Conservation (phyloP, 1,140 invertebrate genomes). For the Hormaphis cornu region DNA sequence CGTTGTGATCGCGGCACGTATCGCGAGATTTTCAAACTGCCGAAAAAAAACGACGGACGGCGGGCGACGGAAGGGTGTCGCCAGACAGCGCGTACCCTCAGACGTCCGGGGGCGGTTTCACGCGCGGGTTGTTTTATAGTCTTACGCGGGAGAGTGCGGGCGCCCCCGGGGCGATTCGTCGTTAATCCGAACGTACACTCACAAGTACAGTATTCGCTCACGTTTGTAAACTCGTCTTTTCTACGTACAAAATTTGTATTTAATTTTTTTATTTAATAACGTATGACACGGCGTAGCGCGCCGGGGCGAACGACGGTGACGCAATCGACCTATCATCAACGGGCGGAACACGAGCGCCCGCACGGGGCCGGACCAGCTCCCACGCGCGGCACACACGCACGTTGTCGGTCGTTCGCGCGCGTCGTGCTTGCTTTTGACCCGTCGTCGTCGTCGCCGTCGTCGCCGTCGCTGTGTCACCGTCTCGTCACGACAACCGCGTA, state of each 20-base stretch:
- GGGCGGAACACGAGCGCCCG: slow-evolving; percentile 17
- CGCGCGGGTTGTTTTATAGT: slow-evolving; percentile 31
- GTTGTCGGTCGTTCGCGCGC: background rate
- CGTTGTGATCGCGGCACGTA: too few species aligned
- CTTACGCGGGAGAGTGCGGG: slow-evolving; percentile 30
- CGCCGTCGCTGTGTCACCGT: background rate
- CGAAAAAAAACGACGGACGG: too few species aligned
- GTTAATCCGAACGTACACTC: slow-evolving; percentile 28
- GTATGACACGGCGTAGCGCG: background rate
- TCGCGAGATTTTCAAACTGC: too few species aligned
- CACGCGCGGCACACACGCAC: slow-evolving; percentile 10
- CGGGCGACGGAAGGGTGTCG: too few species aligned
- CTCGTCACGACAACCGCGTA: background rate
- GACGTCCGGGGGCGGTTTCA: too few species aligned
- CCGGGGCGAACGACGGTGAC: background rate
- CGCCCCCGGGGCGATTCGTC: slow-evolving; percentile 29
- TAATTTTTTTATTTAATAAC: too few species aligned
- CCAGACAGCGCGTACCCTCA: too few species aligned
- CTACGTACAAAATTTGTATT: too few species aligned
- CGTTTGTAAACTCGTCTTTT: too few species aligned
- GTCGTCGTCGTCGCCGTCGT: background rate
- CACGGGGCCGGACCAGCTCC: slow-evolving; percentile 28
- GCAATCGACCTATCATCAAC: slow-evolving; percentile 27
- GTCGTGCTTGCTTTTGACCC: slow-evolving; percentile 7
- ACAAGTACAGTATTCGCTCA: too few species aligned